Evolutionary conservation across 2,888 invertebrate species (phyloP).

Genomic region (Zaprionus bogoriensis): DNA sequence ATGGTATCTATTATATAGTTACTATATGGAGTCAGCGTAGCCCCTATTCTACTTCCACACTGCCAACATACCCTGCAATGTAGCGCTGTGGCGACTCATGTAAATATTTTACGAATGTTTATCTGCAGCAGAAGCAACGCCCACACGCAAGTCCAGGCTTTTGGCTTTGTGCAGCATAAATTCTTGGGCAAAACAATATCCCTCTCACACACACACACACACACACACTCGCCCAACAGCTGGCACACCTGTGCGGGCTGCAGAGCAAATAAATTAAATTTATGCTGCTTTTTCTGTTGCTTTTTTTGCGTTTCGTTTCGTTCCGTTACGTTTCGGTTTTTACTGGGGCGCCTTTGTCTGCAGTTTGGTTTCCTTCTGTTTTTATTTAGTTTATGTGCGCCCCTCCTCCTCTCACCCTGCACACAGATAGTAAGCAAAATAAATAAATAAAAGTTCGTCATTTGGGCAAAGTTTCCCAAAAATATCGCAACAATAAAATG

Average conservation of each 20-base stretch:
- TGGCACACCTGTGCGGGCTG: slow-evolving; percentile 42
- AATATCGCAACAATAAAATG: slow-evolving; percentile 72
- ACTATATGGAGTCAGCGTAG: too few species aligned
- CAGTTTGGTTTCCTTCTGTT: slow-evolving; percentile 30
- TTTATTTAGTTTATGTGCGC: too few species aligned
- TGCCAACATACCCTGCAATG: slow-evolving; percentile 1
- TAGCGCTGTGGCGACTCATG: slow-evolving; percentile 11
- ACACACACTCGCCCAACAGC: slow-evolving; percentile 5
- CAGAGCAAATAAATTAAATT: slow-evolving; percentile 69
- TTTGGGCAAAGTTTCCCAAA: slow-evolving; percentile 27
- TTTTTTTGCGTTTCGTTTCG: slow-evolving; percentile 14
- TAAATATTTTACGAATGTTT: slow-evolving; percentile 70
- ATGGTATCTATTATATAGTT: too few species aligned
- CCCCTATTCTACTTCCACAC: too few species aligned
- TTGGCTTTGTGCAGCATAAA: slow-evolving; percentile 48
- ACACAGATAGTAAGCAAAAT: slow-evolving; percentile 8
- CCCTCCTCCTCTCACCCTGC: background rate
- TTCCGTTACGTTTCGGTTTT: slow-evolving; percentile 7
- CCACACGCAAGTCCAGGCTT: slow-evolving; percentile 28
- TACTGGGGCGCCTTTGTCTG: slow-evolving; percentile 10
- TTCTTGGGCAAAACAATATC: slow-evolving; percentile 34
- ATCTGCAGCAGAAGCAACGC: slow-evolving; percentile 36
- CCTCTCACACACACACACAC: slow-evolving; percentile 11
- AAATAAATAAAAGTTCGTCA: slow-evolving; percentile 18
- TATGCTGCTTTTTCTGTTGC: slow-evolving; percentile 61